Base-by-base conservation (phyloP, 2,888 invertebrate species). In the Vanessa cardui region DNA sequence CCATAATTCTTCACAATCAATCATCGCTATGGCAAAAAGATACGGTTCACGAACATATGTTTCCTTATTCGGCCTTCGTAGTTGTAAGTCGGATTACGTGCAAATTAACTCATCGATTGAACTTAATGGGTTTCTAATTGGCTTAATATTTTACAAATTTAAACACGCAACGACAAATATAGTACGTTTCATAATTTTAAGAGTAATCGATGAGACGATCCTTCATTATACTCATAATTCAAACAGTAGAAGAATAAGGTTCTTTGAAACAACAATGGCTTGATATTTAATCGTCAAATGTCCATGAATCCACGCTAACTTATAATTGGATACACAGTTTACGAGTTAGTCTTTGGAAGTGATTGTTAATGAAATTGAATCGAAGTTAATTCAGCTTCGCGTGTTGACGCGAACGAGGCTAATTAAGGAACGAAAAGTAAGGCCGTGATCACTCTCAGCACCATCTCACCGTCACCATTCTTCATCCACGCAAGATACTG, bases 1-100 rank as follows among this genome's bases (percentile, higher is more conserved):
- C 81, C 80, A 75, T 82, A 79, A 84, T 56, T 82, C 82, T 81
- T 71, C 69, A 77, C 77, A 73, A 78, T 78, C 79, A 75, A 77
- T 79, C 71, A 73, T 77, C 33, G 45, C 31, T 52, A 62, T 45
- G 21, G 44, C 60, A 33, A 61, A 49, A 61, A 61, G 61, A 61
- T 15, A 33, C 61, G 20, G 18, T 61, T 39, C 15, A 21, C 18
- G 33, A 26, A n/a, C 58, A 12, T n/a, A 44, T 39, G 12, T 18
- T 8, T 21, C 21, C 15, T 21, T n/a, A 21, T 54, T 16, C 12
- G 9, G 12, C 39, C 12, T 39, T 39, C 39, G 39, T 39, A 39
- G 39, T 9, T 39, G 4, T 39, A 12, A 39, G 39, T 9, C 39
- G 31, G 33, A 56, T 39, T 56, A 56, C 18, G 39, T 18, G 18